Conservation (phyloP, 2,888 invertebrate genomes). For the Argyresthia goedartella region DNA sequence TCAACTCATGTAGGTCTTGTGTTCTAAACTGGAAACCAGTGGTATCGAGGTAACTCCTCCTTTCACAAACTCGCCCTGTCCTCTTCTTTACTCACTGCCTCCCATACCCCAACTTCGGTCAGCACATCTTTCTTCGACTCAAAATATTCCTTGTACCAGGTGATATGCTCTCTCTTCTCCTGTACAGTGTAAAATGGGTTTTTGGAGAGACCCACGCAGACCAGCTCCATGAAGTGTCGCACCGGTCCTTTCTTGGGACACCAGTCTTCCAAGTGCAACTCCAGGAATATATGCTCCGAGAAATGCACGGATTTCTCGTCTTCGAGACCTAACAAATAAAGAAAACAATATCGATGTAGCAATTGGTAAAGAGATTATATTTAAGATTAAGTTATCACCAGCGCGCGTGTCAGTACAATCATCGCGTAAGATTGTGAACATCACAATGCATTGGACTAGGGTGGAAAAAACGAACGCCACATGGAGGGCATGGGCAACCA, state of each 20-base stretch:
- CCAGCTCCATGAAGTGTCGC: slow-evolving; percentile 97
- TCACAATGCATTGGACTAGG: too few species aligned
- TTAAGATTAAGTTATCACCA: too few species aligned
- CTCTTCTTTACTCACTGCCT: slow-evolving; percentile 11
- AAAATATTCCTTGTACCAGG: slow-evolving; percentile 95
- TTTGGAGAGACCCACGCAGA: slow-evolving; percentile 92
- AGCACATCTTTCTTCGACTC: slow-evolving; percentile 81
- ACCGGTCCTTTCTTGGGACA: slow-evolving; percentile 93
- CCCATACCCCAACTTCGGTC: slow-evolving; percentile 73
- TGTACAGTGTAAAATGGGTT: slow-evolving; percentile 91
- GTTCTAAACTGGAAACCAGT: too few species aligned
- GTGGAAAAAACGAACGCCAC: too few species aligned
- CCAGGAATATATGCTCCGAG: slow-evolving; percentile 95
- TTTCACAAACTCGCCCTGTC: too few species aligned
- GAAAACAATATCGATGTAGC: not conserved
- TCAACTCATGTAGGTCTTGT: too few species aligned
- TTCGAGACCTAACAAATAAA: slow-evolving; percentile 64
- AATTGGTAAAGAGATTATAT: too few species aligned
- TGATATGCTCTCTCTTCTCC: slow-evolving; percentile 90
- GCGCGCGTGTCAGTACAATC: too few species aligned
- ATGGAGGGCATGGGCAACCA: too few species aligned
- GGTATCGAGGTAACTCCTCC: too few species aligned
- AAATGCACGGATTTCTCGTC: slow-evolving; percentile 82
- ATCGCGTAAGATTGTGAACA: too few species aligned
- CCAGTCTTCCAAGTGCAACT: slow-evolving; percentile 86